These are phyloP conservation scores for Agonum fuliginosum DNA, from an alignment of 2,888 invertebrate species.

Conservation along the genomic window DNA sequence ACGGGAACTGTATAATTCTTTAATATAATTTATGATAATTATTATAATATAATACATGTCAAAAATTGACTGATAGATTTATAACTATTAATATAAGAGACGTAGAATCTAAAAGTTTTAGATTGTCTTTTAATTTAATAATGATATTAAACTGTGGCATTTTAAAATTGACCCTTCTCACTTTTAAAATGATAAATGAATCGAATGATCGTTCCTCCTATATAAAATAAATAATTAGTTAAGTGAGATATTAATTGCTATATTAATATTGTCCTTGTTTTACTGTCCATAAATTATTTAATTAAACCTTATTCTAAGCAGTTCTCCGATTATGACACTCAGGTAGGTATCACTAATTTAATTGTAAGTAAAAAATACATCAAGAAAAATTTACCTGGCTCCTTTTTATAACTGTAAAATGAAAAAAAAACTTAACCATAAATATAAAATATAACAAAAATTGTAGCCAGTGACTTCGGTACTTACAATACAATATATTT, in stretches of 20 bases:
- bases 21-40: too few relatives aligned
- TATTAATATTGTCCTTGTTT: constrained; percentile 2
- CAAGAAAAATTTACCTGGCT: constrained; percentile 1
- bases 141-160: too few relatives aligned
- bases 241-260: neutral
- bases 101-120: too few relatives aligned
- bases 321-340: neutral
- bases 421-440: neutral
- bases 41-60: too few relatives aligned
- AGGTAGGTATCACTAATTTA: constrained; percentile 5
- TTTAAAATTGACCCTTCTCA: too few relatives aligned
- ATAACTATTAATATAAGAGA: too few relatives aligned
- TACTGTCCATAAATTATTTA: constrained; percentile 1
- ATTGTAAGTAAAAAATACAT: neutral
- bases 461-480: constrained; percentile 24
- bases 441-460: constrained; percentile 36
- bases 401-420: neutral
- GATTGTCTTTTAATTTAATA: too few relatives aligned
- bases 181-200: too few relatives aligned
- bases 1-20: too few relatives aligned
- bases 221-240: neutral
- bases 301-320: neutral
- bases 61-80: too few relatives aligned
- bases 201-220: too few relatives aligned
- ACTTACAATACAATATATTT: constrained; percentile 39